These are phyloP conservation scores for Xylota sylvarum DNA, from an alignment of 2,888 invertebrate genomes.

Conservation along the genomic window DNA sequence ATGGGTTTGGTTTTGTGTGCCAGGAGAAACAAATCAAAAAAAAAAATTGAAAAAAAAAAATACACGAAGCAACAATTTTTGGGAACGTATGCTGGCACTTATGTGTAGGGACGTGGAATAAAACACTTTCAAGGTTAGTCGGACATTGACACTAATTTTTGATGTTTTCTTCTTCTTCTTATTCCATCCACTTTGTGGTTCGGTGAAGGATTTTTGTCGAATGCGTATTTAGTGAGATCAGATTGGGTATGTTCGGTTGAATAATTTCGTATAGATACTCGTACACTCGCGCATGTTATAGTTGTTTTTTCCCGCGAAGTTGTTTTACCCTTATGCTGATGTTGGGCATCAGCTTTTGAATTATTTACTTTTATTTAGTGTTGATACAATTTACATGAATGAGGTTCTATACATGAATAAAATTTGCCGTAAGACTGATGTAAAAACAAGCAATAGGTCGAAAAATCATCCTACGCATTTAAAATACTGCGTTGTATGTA, in stretches of 20 bases:
- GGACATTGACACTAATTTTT: constrained; percentile 84
- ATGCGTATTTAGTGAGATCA: constrained; percentile 37
- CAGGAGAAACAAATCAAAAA: constrained; percentile 27
- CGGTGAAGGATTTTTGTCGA: constrained; percentile 27
- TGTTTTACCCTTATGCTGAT: constrained; percentile 7
- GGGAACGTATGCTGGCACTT: constrained; percentile 50
- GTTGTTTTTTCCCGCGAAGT: background rate
- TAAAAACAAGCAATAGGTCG: too few species aligned
- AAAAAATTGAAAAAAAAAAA: constrained; percentile 5
- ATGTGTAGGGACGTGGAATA: constrained; percentile 68
- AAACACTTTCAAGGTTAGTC: constrained; percentile 85
- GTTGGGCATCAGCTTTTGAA: constrained; percentile 20
- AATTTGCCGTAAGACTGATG: too few species aligned
- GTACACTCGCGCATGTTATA: background rate
- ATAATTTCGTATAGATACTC: constrained; percentile 9
- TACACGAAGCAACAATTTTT: constrained; percentile 4
- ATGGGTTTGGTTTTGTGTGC: constrained; percentile 69
- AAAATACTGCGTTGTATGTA: too few species aligned
- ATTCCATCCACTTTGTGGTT: constrained; percentile 38
- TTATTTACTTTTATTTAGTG: constrained; percentile 30
- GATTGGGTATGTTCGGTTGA: constrained; percentile 1
- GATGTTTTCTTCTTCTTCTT: constrained; percentile 42
- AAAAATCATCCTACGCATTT: too few species aligned
- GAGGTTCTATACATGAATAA: background rate
- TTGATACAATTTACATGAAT: constrained; percentile 28